Evolutionary conservation across 2,888 invertebrate species (phyloP), one percentile per base, ranked within the genome.

Genomic region (Lepidocyrtoides sp.): DNA sequence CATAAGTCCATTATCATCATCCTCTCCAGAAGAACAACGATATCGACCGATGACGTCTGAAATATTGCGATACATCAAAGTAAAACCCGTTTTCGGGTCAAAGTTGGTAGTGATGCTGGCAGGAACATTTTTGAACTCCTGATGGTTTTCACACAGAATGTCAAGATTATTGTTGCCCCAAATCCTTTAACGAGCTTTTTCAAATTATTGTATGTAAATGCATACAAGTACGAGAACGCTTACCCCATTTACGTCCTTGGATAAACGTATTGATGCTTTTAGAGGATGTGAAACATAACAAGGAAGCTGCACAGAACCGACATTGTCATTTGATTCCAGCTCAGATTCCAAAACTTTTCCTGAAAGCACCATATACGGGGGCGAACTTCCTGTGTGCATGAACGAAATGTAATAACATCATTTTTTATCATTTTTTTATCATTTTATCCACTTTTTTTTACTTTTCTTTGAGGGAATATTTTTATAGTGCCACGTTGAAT

Each of bases 1-100:
- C 51, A 92, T 91, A 0, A 86, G 44, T 23, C 89, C 92, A 75
- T 54, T 72, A 10, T 89, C 91, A 41, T 90, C 90, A 0, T 91
- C 92, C 2, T 57, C 72, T n/a, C 29, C 79, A 51, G 89, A 79
- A 4, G 29, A 23, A 32, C 92, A 92, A 57, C 89, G 88, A 26
- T 92, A 92, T n/a, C 82, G 54, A 0, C 90, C 91, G 44, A 77
- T 66, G 7, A 81, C 44, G 41, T 91, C 79, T 2, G 79, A 72
- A 26, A 54, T 36, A 17, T 81, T 83, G 4, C 51, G 12, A n/a
- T 91, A 63, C 14, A 54, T 66, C 17, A 92, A 10, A 5, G 20
- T 57, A 51, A 89, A 92, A 14, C 92, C 92, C 4, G 77, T 48
- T 91, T 92, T 91, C 0, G 92, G 83, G 83, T 91, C 89, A 41